These are phyloP conservation scores for Aphidius gifuensis DNA, from an alignment of 1,140 invertebrate genomes.

Conservation along the genomic window DNA sequence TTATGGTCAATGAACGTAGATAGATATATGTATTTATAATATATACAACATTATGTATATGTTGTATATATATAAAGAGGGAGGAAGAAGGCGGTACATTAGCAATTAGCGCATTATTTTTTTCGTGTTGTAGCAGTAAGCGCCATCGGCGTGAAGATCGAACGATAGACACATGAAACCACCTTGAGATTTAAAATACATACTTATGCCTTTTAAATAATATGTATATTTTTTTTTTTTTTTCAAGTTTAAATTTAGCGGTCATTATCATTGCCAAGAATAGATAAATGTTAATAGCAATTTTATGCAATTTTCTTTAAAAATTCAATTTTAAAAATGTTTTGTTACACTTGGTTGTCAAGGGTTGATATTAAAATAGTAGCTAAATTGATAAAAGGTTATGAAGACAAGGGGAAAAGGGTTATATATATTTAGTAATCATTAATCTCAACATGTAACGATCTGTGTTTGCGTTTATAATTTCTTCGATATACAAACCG, in stretches of 20 bases:
- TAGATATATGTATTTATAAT: not conserved
- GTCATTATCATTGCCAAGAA: conserved; percentile 15
- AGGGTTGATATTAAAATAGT: no score
- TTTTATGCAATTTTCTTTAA: no score
- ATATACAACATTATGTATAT: conserved; percentile 1
- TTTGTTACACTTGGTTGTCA: no score
- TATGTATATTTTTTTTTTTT: not conserved
- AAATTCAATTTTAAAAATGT: no score
- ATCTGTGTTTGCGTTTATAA: not conserved
- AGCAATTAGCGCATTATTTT: conserved; percentile 31
- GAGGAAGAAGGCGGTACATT: conserved; percentile 11
- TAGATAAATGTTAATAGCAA: no score
- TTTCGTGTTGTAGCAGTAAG: conserved; percentile 4
- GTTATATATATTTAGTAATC: not conserved
- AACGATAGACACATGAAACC: conserved; percentile 14
- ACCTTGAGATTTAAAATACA: no score
- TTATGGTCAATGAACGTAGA: conserved; percentile 9
- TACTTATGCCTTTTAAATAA: no score
- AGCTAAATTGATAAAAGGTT: no score
- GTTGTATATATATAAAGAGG: not conserved
- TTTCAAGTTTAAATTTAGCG: not conserved
- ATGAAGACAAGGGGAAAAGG: no score
- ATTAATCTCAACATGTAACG: no score
- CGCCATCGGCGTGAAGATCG: conserved; percentile 32
- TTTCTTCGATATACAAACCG: not conserved